Base-by-base conservation (phyloP, 2,888 invertebrate species). In the Monochamus alternatus region DNA sequence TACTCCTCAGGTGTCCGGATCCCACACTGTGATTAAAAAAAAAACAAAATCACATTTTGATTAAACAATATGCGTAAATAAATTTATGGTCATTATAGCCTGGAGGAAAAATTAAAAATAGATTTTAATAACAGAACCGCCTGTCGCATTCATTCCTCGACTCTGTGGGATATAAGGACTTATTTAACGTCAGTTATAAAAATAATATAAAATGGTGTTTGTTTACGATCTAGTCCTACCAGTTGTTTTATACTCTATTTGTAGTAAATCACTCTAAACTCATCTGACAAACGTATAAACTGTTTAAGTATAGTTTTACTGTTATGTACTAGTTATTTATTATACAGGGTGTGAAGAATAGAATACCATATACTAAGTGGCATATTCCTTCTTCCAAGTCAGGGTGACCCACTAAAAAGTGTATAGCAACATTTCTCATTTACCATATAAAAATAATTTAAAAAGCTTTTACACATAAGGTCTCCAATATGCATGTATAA, bases 151-250 rank as follows among this genome's bases (percentile, higher is more conserved):
- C 60, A 59, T 59, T 44, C 47, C 22, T 31, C 12, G 30, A 32
- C 73, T 52, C 73, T 66, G 73, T 59, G 66, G 73, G 73, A 66
- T 51, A 66, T 64, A 73, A 55, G 58, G 64, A 64, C 51, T 63
- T 64, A 32, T 64, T 73, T 73, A 59, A 73, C 55, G 51, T 55
- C 64, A 32, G 60, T 55, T 55, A 38, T 55, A 65, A 73, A 73
- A 64, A 64, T 31, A n/a, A 44, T 65, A 73, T 63, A 55, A 66
- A 66, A 38, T 38, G 38, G 59, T 73, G 43, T 73, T 38, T n/a
- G 44, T 66, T 38, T 58, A 58, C 14, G 67, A 67, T 67, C 44
- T 47, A 62, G 47, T 12, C 32, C 31, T 67, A 60, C 67, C 73
- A 30, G 51, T 59, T 72, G 14, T 38, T 38, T 38, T 38, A 38